A percentile compares a stretch with the other conserved stretches of the same genome.
Conservation (phyloP, 2,113 vertebrate species). For the Illadopsis cleaveri region DNA sequence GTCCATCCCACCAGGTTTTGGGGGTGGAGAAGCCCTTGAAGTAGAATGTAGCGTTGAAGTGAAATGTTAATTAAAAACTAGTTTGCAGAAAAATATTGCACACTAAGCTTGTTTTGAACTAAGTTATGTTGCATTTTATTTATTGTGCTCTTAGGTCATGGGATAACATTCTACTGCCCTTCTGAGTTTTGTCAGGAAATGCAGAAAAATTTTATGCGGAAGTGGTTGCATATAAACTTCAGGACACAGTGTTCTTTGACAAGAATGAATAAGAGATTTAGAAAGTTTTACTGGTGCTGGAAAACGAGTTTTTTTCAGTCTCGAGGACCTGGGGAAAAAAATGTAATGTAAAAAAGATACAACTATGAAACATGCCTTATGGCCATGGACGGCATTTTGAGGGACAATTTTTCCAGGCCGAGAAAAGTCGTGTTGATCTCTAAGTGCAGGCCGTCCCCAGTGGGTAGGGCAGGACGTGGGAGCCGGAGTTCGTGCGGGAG, state of each 20-base stretch:
- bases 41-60: neutral
- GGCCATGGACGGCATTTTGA: neutral
- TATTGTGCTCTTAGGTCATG: neutral
- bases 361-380: neutral
- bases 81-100: neutral
- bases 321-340: neutral
- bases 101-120: neutral
- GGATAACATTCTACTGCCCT: neutral
- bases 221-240: neutral
- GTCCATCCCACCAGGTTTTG: neutral
- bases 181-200: neutral
- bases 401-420: neutral
- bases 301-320: neutral
- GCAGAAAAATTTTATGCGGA: neutral
- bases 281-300: neutral
- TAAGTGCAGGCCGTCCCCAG: neutral
- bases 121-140: neutral
- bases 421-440: neutral
- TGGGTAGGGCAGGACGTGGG: neutral
- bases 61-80: neutral
- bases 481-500: neutral
- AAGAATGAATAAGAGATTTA: neutral
- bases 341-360: neutral
- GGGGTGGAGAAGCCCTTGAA: neutral
- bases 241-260: neutral